These are phyloP conservation scores for Andinoacara biseriatus DNA, from an alignment of 2,113 vertebrate genomes.

Conservation along the genomic window DNA sequence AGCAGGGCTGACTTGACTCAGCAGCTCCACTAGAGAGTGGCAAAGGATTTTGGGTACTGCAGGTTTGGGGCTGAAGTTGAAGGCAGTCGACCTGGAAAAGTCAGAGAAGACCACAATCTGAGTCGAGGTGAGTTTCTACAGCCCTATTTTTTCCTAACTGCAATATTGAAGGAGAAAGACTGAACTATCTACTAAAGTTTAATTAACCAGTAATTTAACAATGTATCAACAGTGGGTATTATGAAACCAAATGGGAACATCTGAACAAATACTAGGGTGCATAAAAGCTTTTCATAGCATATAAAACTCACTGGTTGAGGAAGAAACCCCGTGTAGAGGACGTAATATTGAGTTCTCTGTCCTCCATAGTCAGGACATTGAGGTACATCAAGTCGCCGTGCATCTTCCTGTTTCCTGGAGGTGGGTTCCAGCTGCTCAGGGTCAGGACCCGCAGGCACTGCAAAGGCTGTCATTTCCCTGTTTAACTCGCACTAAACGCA, in stretches of 20 bases:
- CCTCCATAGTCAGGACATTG: slow-evolving; percentile 89
- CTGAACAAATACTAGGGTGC: neutral
- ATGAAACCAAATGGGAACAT: neutral
- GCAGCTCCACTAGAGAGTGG: slow-evolving; percentile 94
- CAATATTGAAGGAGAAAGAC: neutral
- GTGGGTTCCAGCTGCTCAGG: slow-evolving; percentile 96
- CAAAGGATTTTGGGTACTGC: slow-evolving; percentile 91
- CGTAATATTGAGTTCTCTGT: slow-evolving; percentile 90
- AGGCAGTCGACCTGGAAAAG: slow-evolving; percentile 88
- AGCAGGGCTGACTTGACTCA: slow-evolving; percentile 92
- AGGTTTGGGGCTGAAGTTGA: slow-evolving; percentile 95
- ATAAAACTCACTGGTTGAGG: slow-evolving; percentile 90
- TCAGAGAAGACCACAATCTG: neutral
- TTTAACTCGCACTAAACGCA: neutral
- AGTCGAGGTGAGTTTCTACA: neutral
- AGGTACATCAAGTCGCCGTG: slow-evolving; percentile 95
- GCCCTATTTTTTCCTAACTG: neutral
- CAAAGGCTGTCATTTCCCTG: slow-evolving; percentile 80
- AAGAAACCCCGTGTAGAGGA: slow-evolving; percentile 92
- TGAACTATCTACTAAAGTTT: neutral
- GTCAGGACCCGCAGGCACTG: slow-evolving; percentile 92
- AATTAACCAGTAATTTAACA: neutral
- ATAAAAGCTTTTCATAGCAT: neutral
- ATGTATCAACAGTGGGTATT: too few species aligned
- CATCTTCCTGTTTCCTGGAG: slow-evolving; percentile 96